phyloP scores from a whole-genome alignment of 2,113 vertebrate genomes.

The Hassar affinis region DNA sequence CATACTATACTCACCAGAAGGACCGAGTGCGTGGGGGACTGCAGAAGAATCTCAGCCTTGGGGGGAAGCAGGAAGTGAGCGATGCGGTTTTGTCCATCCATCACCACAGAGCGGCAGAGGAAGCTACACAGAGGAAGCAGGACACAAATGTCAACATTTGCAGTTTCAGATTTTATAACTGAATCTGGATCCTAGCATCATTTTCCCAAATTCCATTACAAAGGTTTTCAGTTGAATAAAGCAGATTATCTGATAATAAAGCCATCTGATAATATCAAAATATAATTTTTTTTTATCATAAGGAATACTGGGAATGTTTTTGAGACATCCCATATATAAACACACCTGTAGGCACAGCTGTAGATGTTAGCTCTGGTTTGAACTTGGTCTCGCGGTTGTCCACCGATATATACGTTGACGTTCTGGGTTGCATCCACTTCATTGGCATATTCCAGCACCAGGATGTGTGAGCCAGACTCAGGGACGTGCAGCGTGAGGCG shows the following conservation, averaged over 20 bases:
- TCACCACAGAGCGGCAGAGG: conserved; percentile 82
- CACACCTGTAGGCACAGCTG: conserved; percentile 86
- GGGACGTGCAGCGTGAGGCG: conserved; percentile 76
- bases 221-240: background rate
- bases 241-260: too few species aligned
- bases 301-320: too few species aligned
- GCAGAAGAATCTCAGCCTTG: conserved; percentile 73
- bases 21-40: conserved; percentile 67
- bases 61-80: conserved; percentile 74
- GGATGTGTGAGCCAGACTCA: conserved; percentile 71
- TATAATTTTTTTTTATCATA: too few species aligned
- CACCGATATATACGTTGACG: conserved; percentile 67
- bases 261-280: background rate
- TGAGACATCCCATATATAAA: background rate
- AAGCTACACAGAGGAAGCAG: conserved; percentile 73
- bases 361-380: conserved; percentile 80
- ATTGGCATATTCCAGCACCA: conserved; percentile 84
- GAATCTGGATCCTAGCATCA: background rate
- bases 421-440: conserved; percentile 69
- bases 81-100: conserved; percentile 72
- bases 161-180: background rate
- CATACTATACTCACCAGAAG: conserved; percentile 81
- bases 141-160: background rate
- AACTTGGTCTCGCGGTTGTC: conserved; percentile 58
- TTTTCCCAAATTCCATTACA: background rate